Evolutionary conservation across 2,888 invertebrate genomes (phyloP).

Genomic region (Ophion ventricosus): DNA sequence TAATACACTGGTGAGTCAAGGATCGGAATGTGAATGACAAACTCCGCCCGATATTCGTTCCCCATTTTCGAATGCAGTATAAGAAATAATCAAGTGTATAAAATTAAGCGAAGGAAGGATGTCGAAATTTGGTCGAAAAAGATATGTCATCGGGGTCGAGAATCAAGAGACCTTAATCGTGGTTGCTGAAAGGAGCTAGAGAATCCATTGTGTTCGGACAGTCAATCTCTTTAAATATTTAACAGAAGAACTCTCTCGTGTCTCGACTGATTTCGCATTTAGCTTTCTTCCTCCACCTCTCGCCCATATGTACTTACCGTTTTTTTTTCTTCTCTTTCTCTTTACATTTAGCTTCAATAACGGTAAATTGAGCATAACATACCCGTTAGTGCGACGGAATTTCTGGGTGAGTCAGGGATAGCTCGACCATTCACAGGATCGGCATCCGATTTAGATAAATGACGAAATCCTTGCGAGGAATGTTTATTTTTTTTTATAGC

Average conservation of each 20-base stretch:
- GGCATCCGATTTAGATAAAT: constrained; percentile 57
- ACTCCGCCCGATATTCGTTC: constrained; percentile 20
- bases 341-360: constrained; percentile 50
- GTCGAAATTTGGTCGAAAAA: constrained; percentile 57
- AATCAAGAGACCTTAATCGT: constrained; percentile 47
- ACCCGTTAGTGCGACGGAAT: constrained; percentile 51
- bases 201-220: constrained; percentile 77
- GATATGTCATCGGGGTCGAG: constrained; percentile 60
- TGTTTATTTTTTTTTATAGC: constrained; percentile 2
- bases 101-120: constrained; percentile 25
- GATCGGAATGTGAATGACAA: constrained; percentile 49
- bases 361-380: constrained; percentile 58
- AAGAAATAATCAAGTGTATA: constrained; percentile 3
- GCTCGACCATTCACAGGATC: constrained; percentile 4
- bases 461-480: neutral
- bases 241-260: constrained; percentile 74
- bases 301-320: neutral
- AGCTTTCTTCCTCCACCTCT: constrained; percentile 22
- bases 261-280: constrained; percentile 49
- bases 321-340: constrained; percentile 20
- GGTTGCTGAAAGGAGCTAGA: constrained; percentile 36
- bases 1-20: constrained; percentile 5
- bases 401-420: constrained; percentile 49
- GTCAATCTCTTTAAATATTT: constrained; percentile 81
- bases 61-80: neutral